phyloP scores from a whole-genome alignment of 1,140 invertebrate genomes.

The Epicauta chinensis region DNA sequence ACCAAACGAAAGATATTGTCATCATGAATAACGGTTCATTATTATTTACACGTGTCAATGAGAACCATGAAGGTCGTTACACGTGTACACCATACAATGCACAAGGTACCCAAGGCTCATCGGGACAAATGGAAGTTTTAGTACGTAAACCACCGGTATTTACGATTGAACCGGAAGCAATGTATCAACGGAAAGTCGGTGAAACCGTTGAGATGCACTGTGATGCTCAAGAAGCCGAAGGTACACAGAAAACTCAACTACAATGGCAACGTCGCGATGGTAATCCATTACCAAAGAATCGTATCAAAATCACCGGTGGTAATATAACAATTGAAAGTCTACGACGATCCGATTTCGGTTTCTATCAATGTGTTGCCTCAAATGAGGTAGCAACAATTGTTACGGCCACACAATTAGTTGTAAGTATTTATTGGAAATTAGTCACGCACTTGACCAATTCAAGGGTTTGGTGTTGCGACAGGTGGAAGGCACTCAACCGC shows the following conservation, averaged over 20 bases:
- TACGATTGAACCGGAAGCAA: constrained; percentile 72
- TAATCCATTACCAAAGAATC: constrained; percentile 65
- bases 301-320: constrained; percentile 70
- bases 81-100: constrained; percentile 93
- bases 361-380: constrained; percentile 89
- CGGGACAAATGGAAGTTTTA: constrained; percentile 91
- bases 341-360: constrained; percentile 83
- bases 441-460: too few species aligned
- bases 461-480: too few species aligned
- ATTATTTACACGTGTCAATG: constrained; percentile 79
- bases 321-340: constrained; percentile 89
- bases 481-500: constrained; percentile 68
- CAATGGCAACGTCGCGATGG: constrained; percentile 84
- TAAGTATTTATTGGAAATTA: constrained; percentile 62
- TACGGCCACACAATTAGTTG: constrained; percentile 80
- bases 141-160: constrained; percentile 86
- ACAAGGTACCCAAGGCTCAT: constrained; percentile 87
- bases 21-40: constrained; percentile 91
- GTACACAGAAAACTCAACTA: constrained; percentile 83
- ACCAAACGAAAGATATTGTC: constrained; percentile 86
- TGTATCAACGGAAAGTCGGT: constrained; percentile 83
- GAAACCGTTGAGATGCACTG: constrained; percentile 91
- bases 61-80: constrained; percentile 84
- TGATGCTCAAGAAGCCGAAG: constrained; percentile 81
- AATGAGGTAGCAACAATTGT: constrained; percentile 92